Conservation (phyloP, 2,797 vertebrate genomes). For the Moxostoma hubbsi region DNA sequence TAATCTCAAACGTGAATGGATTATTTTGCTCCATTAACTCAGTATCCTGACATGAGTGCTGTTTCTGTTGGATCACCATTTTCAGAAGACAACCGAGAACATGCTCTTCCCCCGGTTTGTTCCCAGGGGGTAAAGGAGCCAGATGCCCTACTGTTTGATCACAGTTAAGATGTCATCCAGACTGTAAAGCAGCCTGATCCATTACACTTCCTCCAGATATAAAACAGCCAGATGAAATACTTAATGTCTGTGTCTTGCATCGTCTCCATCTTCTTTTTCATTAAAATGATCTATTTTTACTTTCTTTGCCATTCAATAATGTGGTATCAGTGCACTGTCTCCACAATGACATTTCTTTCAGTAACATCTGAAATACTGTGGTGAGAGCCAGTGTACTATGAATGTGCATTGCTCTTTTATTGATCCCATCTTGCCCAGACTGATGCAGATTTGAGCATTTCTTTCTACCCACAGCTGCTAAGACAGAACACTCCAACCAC, state of each 20-base stretch:
- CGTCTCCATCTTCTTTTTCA: constrained; percentile 49
- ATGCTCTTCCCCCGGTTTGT: constrained; percentile 8
- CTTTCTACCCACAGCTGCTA: constrained; percentile 13
- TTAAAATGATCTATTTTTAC: constrained; percentile 53
- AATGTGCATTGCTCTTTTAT: constrained; percentile 49
- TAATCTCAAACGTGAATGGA: constrained; percentile 5
- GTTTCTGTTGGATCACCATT: neutral
- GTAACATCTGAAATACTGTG: constrained; percentile 50
- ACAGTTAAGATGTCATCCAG: constrained; percentile 35
- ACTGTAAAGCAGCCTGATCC: constrained; percentile 45
- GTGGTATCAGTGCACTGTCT: constrained; percentile 50
- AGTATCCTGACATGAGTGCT: neutral
- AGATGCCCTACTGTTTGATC: constrained; percentile 36
- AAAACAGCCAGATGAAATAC: constrained; percentile 38
- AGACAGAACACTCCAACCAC: constrained; percentile 31
- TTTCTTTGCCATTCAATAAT: constrained; percentile 49
- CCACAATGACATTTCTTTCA: constrained; percentile 42
- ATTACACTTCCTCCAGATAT: constrained; percentile 20
- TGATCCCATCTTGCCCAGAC: constrained; percentile 39
- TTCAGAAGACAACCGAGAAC: constrained; percentile 27
- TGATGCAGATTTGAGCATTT: constrained; percentile 43
- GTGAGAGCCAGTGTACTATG: constrained; percentile 46
- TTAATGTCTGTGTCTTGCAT: constrained; percentile 35
- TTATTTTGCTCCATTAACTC: constrained; percentile 32
- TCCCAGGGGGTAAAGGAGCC: constrained; percentile 29